phyloP scores from a whole-genome alignment of 2,797 vertebrate genomes.

The Crypturellus tataupa region DNA sequence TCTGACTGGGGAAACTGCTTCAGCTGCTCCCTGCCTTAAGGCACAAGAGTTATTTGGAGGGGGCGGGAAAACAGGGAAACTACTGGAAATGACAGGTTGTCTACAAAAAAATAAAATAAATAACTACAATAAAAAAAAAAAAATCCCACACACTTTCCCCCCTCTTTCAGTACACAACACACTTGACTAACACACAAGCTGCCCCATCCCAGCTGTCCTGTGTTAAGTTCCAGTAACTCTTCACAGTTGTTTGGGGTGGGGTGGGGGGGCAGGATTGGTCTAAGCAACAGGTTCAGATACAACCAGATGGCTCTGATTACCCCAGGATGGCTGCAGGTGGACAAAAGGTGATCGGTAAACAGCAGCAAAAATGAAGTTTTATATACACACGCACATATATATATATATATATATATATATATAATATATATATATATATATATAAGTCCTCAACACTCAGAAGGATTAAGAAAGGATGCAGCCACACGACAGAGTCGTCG shows the following conservation, averaged over 20 bases:
- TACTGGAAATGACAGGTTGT: accelerated
- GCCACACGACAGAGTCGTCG: background rate
- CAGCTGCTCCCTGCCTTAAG: background rate
- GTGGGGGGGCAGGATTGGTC: too few relatives aligned
- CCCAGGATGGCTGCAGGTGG: background rate
- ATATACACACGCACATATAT: too few relatives aligned
- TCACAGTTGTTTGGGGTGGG: background rate
- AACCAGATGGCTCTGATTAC: background rate
- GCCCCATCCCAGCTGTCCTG: background rate
- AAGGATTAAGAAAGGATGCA: background rate
- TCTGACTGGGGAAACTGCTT: background rate
- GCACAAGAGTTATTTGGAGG: accelerated
- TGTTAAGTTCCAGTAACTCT: background rate
- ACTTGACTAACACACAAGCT: background rate
- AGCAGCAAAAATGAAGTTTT: too few relatives aligned
- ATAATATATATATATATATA: too few relatives aligned
- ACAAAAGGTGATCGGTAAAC: background rate
- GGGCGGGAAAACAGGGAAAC: background rate
- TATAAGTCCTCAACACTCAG: too few relatives aligned
- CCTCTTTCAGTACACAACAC: background rate
- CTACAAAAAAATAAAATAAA: background rate
- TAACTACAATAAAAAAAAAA: background rate
- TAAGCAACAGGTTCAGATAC: background rate
- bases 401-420: too few relatives aligned
- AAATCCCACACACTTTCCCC: background rate